Evolutionary conservation across 2,797 vertebrate species (phyloP).

Genomic region (Buceros bicornis): DNA sequence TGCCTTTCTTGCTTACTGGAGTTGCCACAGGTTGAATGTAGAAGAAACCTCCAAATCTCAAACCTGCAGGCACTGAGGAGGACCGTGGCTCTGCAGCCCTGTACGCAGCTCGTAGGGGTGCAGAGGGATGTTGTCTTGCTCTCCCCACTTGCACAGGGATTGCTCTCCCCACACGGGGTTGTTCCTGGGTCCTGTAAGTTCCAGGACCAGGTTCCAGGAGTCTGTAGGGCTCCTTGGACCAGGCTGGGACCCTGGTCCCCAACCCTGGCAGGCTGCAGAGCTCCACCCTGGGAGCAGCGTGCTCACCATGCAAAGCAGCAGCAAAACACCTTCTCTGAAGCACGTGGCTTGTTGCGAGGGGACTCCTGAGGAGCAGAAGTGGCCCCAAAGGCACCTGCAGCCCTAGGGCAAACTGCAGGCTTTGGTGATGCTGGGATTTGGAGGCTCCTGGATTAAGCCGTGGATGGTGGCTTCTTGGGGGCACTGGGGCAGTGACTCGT

Average conservation of each 20-base stretch:
- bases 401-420: neutral
- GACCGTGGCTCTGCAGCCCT: neutral
- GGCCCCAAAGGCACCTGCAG: neutral
- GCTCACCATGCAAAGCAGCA: neutral
- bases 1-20: neutral
- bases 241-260: neutral
- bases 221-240: neutral
- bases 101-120: neutral
- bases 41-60: neutral
- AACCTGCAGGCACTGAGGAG: neutral
- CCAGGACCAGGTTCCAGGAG: no score
- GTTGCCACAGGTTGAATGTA: neutral
- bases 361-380: neutral
- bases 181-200: neutral
- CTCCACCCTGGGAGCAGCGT: neutral
- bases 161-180: neutral
- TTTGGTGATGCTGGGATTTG: neutral
- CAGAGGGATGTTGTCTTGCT: neutral
- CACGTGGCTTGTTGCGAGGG: neutral
- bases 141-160: accelerated
- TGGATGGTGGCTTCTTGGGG: neutral
- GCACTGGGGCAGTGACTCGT: neutral
- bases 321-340: neutral
- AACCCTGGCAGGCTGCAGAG: neutral
- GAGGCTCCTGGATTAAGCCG: neutral